phyloP scores from a whole-genome alignment of 1,140 invertebrate genomes.

The Augochlora pura region DNA sequence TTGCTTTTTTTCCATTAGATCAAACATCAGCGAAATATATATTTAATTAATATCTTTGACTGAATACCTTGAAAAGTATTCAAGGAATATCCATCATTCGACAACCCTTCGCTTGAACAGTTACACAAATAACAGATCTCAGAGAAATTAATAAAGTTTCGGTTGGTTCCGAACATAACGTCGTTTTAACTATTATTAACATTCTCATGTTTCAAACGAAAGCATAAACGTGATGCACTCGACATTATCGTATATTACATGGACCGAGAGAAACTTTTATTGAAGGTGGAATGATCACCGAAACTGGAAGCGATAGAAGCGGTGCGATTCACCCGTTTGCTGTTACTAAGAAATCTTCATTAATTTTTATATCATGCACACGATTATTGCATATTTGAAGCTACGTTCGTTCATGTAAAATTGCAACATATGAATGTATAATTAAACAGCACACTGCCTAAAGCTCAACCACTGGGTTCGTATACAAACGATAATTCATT shows the following conservation, averaged over 20 bases:
- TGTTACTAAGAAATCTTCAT: slow-evolving; percentile 66
- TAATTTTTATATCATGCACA: slow-evolving; percentile 25
- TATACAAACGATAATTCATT: neutral
- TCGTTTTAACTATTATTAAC: slow-evolving; percentile 80
- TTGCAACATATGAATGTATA: neutral
- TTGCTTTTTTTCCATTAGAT: too few species aligned
- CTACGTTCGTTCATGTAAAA: slow-evolving; percentile 9
- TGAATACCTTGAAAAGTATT: slow-evolving; percentile 1
- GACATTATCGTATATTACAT: slow-evolving; percentile 74
- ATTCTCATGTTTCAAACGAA: neutral
- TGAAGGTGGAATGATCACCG: slow-evolving; percentile 97
- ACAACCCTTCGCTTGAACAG: slow-evolving; percentile 60
- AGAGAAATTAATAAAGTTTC: slow-evolving; percentile 81
- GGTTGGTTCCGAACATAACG: slow-evolving; percentile 89
- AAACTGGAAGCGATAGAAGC: slow-evolving; percentile 86
- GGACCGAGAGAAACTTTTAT: slow-evolving; percentile 83
- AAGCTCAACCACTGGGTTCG: too few species aligned
- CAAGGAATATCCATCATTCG: slow-evolving; percentile 43
- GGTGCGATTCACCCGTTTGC: slow-evolving; percentile 83
- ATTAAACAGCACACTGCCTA: neutral
- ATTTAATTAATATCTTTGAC: slow-evolving; percentile 5
- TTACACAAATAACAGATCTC: slow-evolving; percentile 61
- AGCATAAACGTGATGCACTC: neutral
- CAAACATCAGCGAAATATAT: too few species aligned
- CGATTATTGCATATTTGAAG: neutral